phyloP scores from a whole-genome alignment of 2,797 vertebrate species.

The Labeo calbasu region DNA sequence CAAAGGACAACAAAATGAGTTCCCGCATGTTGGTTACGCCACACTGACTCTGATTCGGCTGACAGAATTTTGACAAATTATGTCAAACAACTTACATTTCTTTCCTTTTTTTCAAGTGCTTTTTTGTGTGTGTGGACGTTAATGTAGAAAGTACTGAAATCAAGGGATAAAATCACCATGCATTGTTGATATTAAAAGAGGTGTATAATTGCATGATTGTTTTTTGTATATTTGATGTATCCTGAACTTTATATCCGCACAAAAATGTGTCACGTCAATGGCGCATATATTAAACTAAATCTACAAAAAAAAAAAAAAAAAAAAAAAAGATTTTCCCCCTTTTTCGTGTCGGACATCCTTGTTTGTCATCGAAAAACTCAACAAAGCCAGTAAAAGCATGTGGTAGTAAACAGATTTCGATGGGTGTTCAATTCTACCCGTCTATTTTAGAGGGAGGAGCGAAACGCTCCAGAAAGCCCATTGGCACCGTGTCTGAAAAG shows the following conservation, averaged over 20 bases:
- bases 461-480: slow-evolving; percentile 62
- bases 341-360: not conserved
- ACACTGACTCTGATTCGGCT: not conserved
- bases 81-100: not conserved
- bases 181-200: not conserved
- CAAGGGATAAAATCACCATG: not conserved
- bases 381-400: not conserved
- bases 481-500: slow-evolving; percentile 57
- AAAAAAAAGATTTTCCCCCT: no score
- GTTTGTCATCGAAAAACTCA: not conserved
- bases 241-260: not conserved
- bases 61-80: not conserved
- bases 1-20: not conserved
- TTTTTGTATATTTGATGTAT: not conserved
- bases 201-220: not conserved
- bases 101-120: no score
- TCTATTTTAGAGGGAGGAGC: slow-evolving; percentile 66
- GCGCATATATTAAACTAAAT: not conserved
- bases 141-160: not conserved
- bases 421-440: slow-evolving; percentile 36
- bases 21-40: not conserved
- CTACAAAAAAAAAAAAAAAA: no score
- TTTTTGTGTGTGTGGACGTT: not conserved
- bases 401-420: slow-evolving; percentile 19
- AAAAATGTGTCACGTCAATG: not conserved